Base-by-base conservation (phyloP, 2,797 vertebrate genomes). In the Chelon labrosus region DNA sequence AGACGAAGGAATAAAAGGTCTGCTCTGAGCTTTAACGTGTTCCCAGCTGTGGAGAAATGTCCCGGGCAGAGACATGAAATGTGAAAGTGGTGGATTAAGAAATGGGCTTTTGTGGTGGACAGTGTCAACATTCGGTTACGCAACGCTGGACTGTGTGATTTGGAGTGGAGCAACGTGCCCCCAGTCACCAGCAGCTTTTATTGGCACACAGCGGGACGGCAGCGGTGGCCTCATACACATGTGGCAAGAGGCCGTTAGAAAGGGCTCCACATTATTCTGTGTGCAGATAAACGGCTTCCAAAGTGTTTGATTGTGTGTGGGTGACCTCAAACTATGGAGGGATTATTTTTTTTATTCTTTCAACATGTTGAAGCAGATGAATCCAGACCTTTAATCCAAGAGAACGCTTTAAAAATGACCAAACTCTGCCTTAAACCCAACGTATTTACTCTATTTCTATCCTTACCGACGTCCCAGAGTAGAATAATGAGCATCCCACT, bases 151-250 rank as follows among this genome's bases (percentile, higher is more conserved):
- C 58, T 1, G 25, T 50, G 65, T 25, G 64, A 70, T 46, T 56
- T 8, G 31, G 3, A 54, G 54, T 66, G 57, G 38, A 75, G 77
- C 59, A 61, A 77, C 4, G 3, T 41, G 59, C 27, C 64, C 31
- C 56, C 16, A 73, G 54, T 59, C 69, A 54, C 12, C 31, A 46
- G 46, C 62, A 47, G 66, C 31, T 60, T 56, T 19, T 84, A 63
- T 73, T 77, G 73, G 76, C 79, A 76, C 84, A 62, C 75, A 61
- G 61, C 75, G 12, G 55, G 49, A 1, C 2, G 64, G 66, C 14
- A 22, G 22, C 22, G 3, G 13, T 25, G 68, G 50, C 61, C 58
- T 75, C 62, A 46, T 19, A 35, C 20, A 54, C 10, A 22, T 42
- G 67, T 53, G 14, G 31, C 12, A 5, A 19, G 20, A 73, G 27